Conservation (phyloP, 2,888 invertebrate genomes). For the Leucozona laternaria region DNA sequence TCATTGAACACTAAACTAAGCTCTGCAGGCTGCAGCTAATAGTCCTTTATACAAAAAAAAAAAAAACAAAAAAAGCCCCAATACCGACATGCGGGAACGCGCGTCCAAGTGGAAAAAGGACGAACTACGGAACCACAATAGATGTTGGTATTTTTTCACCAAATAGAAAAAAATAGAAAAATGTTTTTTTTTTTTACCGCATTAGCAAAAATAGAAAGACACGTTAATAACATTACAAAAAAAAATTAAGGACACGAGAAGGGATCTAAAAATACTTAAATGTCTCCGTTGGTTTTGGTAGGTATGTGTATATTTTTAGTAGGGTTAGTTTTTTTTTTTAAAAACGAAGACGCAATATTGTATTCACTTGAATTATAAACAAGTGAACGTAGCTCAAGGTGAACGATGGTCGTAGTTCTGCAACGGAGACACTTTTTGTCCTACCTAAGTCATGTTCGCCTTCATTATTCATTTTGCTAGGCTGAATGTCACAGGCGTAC, state of each 20-base stretch:
- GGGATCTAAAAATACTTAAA: constrained; percentile 62
- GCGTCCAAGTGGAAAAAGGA: constrained; percentile 48
- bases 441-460: not conserved
- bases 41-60: no score
- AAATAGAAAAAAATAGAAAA: not conserved
- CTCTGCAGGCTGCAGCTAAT: constrained; percentile 39
- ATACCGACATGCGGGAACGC: not conserved
- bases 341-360: constrained; percentile 36
- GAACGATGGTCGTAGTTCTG: constrained; percentile 32
- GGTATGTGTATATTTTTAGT: constrained; percentile 53
- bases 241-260: constrained; percentile 58
- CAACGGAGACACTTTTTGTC: constrained; percentile 37
- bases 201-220: constrained; percentile 35
- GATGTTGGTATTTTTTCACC: constrained; percentile 10
- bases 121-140: constrained; percentile 36
- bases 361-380: constrained; percentile 39
- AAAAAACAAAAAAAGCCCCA: not conserved
- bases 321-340: constrained; percentile 23
- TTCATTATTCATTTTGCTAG: constrained; percentile 16
- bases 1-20: constrained; percentile 60
- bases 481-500: constrained; percentile 26
- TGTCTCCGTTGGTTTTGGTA: constrained; percentile 42
- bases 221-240: constrained; percentile 46
- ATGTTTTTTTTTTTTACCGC: constrained; percentile 20
- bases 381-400: constrained; percentile 54